Evolutionary conservation across 2,113 vertebrate genomes (phyloP), one percentile per base, ranked within the genome.

Genomic region (Desmodus rotundus): DNA sequence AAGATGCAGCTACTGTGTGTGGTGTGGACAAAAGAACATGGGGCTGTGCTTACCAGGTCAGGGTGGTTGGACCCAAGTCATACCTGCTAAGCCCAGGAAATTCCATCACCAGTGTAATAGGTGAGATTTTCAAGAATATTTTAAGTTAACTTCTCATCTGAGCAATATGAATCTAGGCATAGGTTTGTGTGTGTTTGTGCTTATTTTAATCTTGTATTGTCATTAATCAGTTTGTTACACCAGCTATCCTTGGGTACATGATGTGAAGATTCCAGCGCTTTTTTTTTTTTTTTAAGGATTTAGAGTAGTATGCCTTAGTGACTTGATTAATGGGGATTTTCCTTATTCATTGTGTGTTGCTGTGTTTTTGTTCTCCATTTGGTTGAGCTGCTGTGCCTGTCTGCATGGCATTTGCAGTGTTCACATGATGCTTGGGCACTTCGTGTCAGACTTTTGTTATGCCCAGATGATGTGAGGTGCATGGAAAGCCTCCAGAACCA

Each of bases 401-500:
- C 56, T 84, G 43, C 84, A 56, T 80, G 67, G 80, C 83, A 82
- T 95, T 89, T 76, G 94, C 76, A 89, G 2, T 85, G 56, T 94
- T 97, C 97, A 95, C 91, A 88, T 88, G 97, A 95, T 58, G 50
- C 41, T 87, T 0, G 95, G 96, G 97, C 97, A 94, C 72, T 91
- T 89, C 84, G 95, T 94, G 96, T 96, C 93, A 83, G 70, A 50
- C 90, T 97, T 95, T 88, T 77, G 76, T 98, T 97, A 96, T 98
- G 89, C 70, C 89, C 90, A 89, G 90, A 72, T n/a, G 56, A 33
- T 95, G 95, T 97, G 92, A 70, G 95, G 93, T 95, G 72, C 73
- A 28, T 97, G 95, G 82, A 97, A 98, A 98, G 86, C 92, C 98
- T 97, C 93, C 36, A 28, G 95, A 97, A 97, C 97, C 50, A 3